These are phyloP conservation scores for Pica pica DNA, from an alignment of 2,113 vertebrate genomes.

Conservation along the genomic window DNA sequence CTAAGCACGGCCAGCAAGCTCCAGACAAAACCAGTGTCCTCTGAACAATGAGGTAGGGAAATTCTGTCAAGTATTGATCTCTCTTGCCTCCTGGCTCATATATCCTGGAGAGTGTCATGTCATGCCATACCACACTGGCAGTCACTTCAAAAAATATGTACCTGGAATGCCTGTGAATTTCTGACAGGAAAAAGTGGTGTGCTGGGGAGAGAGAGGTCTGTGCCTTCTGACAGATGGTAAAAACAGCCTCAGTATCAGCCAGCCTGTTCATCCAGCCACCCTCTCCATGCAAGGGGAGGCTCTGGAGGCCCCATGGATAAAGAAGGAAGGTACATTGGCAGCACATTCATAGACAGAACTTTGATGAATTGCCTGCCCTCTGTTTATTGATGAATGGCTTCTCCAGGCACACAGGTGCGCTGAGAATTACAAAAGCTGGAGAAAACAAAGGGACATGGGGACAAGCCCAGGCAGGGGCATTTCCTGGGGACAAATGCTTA, in stretches of 20 bases:
- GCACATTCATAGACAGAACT: neutral
- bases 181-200: neutral
- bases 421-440: neutral
- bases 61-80: neutral
- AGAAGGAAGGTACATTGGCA: neutral
- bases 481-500: slow-evolving; percentile 17
- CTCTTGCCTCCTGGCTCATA: neutral
- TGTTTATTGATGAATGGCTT: slow-evolving; percentile 16
- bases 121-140: neutral
- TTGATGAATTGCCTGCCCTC: neutral
- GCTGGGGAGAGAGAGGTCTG: neutral
- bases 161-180: neutral
- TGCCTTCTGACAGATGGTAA: neutral
- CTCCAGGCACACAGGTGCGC: slow-evolving; percentile 9
- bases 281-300: neutral
- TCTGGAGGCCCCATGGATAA: neutral
- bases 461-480: slow-evolving; percentile 14
- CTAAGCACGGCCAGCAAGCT: neutral
- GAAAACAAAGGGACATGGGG: slow-evolving; percentile 7
- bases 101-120: neutral
- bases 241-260: neutral
- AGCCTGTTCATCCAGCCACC: neutral
- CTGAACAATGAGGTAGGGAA: neutral
- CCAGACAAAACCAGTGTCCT: neutral
- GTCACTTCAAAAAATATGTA: neutral